Conservation (phyloP, 2,888 invertebrate species). For the Melikaiella ostensackeni region DNA sequence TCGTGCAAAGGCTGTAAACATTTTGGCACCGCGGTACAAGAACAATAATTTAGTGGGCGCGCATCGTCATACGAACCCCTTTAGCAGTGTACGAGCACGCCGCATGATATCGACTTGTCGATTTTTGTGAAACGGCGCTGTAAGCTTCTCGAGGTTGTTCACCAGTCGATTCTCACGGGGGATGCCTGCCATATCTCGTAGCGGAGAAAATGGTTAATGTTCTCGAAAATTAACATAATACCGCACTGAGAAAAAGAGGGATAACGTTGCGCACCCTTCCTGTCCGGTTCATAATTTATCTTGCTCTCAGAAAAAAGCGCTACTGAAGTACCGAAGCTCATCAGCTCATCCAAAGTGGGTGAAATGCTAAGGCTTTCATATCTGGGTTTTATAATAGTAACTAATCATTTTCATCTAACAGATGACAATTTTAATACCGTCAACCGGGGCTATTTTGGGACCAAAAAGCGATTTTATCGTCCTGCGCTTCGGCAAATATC, state of each 20-base stretch:
- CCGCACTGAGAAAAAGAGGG: constrained; percentile 20
- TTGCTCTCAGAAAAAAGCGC: neutral
- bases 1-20: constrained; percentile 65
- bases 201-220: constrained; percentile 12
- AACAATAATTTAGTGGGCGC: constrained; percentile 68
- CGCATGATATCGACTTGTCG: constrained; percentile 62
- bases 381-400: neutral
- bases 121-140: constrained; percentile 60
- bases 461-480: no score
- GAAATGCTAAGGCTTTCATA: neutral
- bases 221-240: constrained; percentile 30
- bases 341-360: neutral
- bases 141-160: constrained; percentile 56
- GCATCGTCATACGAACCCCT: constrained; percentile 54
- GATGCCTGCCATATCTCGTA: neutral
- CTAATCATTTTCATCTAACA: neutral
- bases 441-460: no score
- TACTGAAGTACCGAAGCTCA: neutral
- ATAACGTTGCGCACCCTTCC: neutral
- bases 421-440: no score
- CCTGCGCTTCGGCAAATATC: no score
- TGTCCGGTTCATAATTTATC: neutral
- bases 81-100: constrained; percentile 56
- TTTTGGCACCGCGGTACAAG: constrained; percentile 70
- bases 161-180: constrained; percentile 61